A percentile compares a stretch with the other conserved stretches of the same genome.
Evolutionary conservation across 2,113 vertebrate species (phyloP).

Genomic region (Zapornia atra): DNA sequence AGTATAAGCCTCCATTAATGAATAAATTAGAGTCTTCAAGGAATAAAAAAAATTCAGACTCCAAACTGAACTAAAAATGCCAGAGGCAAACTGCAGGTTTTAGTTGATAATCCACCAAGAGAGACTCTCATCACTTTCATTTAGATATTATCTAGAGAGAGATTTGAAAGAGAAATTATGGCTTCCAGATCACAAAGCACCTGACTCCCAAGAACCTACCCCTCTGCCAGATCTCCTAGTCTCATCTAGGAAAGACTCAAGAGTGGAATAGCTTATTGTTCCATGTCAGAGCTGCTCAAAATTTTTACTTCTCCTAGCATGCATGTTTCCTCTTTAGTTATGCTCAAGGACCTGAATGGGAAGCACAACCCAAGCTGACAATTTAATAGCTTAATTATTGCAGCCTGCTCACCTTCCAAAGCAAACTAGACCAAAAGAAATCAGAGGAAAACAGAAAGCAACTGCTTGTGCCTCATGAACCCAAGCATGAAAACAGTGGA

Average conservation of each 20-base stretch:
- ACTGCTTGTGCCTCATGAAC: neutral
- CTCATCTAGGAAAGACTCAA: neutral
- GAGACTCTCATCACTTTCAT: neutral
- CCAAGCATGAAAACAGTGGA: neutral
- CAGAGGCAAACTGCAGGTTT: neutral
- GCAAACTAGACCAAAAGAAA: neutral
- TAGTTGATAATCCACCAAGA: neutral
- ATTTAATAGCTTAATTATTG: neutral
- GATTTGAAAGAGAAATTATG: neutral
- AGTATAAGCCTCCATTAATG: neutral
- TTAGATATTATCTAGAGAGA: neutral
- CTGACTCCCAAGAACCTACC: neutral
- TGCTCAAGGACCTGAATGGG: neutral
- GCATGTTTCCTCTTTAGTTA: neutral
- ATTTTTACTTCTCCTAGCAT: neutral
- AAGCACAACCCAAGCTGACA: neutral
- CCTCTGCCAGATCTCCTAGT: neutral
- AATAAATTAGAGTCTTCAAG: neutral
- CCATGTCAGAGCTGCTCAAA: neutral
- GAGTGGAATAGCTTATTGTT: neutral
- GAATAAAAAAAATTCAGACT: neutral
- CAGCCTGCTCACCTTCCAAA: constrained; percentile 1
- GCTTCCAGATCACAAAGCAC: neutral
- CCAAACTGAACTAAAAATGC: neutral
- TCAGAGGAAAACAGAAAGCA: neutral